A percentile compares a stretch with the other conserved stretches of the same genome.
These are phyloP conservation scores for Limnephilus lunatus DNA, from an alignment of 2,888 invertebrate genomes.

Conservation along the genomic window DNA sequence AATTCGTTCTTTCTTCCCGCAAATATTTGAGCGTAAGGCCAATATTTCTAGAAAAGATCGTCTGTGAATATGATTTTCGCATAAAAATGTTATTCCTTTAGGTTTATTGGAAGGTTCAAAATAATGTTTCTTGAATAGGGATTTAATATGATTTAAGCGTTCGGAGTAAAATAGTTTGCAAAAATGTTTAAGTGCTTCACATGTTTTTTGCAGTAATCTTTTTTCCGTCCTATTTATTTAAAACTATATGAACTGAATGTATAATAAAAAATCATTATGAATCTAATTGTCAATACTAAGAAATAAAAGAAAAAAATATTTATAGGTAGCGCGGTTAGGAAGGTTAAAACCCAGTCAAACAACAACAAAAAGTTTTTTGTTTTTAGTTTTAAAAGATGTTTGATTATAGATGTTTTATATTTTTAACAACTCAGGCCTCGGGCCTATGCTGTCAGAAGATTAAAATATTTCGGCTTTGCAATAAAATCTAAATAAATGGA, in stretches of 20 bases:
- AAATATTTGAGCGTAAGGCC: not conserved
- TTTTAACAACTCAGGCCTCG: no score
- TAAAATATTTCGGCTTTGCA: no score
- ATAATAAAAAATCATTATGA: no score
- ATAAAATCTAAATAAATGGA: no score
- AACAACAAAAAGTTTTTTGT: no score
- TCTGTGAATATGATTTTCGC: not conserved
- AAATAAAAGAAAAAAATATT: not conserved
- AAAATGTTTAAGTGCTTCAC: not conserved
- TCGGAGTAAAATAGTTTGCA: not conserved
- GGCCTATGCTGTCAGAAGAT: no score
- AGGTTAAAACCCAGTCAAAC: no score
- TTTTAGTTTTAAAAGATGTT: no score
- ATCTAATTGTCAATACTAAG: not conserved
- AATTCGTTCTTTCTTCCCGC: not conserved
- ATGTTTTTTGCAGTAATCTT: not conserved
- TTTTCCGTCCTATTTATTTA: no score
- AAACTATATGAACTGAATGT: no score
- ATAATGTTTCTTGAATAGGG: not conserved
- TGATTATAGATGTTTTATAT: no score
- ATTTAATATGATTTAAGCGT: not conserved
- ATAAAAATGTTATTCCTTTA: not conserved
- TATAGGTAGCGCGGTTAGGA: no score
- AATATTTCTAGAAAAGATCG: not conserved
- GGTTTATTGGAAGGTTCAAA: not conserved